Base-by-base conservation (phyloP, 2,797 vertebrate species). In the Florisuga fusca region DNA sequence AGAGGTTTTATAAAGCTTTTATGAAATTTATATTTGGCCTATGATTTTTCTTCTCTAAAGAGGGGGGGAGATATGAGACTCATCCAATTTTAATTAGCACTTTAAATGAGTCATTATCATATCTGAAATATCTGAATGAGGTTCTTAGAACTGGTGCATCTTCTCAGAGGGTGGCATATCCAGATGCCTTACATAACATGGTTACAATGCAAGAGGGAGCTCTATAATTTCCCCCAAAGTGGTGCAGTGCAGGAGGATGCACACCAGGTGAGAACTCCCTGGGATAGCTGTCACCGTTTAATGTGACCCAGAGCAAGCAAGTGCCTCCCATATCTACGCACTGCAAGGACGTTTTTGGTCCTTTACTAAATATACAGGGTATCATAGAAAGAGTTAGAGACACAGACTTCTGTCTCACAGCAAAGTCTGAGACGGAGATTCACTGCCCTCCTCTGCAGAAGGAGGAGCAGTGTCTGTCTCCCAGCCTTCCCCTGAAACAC, bases 51-150 rank as follows among this genome's bases (percentile, higher is more conserved):
- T 90, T 91, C 75, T 89, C 92, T 76, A 85, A 90, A 93, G 82
- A 51, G 78, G 22, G 27, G 27, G 45, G 19, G 63, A 92, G 73
- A 89, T 68, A 73, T 29, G 77, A 93, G 91, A 88, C 53, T 79
- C 80, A 94, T 95, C 23, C 63, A 90, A 26, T 85, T 93, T 96
- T 95, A 96, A 95, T 93, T 92, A 84, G 68, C 69, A 74, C 58
- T 91, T 93, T 93, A 95, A 96, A 96, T 93, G 64, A 90, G 69
- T 81, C 72, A 79, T 94, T 95, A 89, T 74, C 58, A 54, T 86
- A 94, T 93, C 88, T 89, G 90, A 96, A 90, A 92, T 90, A 87
- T 82, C 82, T 84, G 83, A 82, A 85, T 85, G 53, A 73, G 68
- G 33, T 69, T 93, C 78, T 91, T 76, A 68, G 85, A 93, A 50